A percentile compares a stretch with the other conserved stretches of the same genome.
These are phyloP conservation scores for Mesembrinibis cayennensis DNA, from an alignment of 2,113 vertebrate species.

Conservation along the genomic window DNA sequence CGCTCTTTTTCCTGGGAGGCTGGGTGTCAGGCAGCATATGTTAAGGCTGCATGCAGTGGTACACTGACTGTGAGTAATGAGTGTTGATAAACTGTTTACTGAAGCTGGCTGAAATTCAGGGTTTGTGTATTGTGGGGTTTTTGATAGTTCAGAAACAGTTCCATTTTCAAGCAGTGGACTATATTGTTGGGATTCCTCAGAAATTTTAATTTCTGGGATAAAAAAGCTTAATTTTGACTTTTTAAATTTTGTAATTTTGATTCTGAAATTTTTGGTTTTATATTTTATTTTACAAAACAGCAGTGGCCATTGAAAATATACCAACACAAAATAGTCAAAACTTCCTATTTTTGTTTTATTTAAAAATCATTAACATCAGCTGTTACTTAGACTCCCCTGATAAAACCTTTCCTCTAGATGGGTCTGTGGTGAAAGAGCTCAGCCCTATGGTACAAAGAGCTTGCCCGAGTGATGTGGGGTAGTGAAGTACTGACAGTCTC, in stretches of 20 bases:
- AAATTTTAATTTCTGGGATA: neutral
- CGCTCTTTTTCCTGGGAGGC: neutral
- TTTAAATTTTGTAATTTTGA: neutral
- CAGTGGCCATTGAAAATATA: neutral
- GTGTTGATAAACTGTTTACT: slow-evolving; percentile 58
- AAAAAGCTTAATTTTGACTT: neutral
- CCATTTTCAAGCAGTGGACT: neutral
- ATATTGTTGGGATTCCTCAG: neutral
- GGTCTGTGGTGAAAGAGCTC: neutral
- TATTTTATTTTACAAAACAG: neutral
- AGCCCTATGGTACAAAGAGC: neutral
- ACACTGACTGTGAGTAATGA: slow-evolving; percentile 49
- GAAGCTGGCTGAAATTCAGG: slow-evolving; percentile 49
- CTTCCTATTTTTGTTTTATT: neutral
- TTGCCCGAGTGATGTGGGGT: neutral
- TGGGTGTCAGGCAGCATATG: slow-evolving; percentile 50
- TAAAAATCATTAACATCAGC: neutral
- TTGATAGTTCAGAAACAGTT: neutral
- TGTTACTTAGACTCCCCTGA: neutral
- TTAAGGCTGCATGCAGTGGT: slow-evolving; percentile 23
- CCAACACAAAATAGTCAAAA: neutral
- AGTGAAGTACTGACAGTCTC: neutral
- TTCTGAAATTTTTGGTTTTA: neutral
- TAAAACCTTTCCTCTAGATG: neutral
- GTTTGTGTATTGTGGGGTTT: neutral